These are phyloP conservation scores for Actias luna DNA, from an alignment of 2,888 invertebrate species.

Conservation along the genomic window DNA sequence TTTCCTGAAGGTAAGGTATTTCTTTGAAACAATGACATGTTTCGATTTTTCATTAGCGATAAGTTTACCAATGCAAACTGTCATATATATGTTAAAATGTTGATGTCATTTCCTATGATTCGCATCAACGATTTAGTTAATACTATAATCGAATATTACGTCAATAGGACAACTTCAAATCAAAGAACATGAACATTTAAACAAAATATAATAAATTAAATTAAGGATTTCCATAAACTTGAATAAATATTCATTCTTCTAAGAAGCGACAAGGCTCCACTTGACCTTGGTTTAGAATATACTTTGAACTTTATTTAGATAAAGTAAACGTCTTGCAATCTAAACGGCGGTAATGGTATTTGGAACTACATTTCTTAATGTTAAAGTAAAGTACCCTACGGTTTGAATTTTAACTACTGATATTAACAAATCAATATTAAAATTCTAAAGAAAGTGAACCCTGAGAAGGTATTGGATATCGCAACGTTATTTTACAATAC, in stretches of 20 bases:
- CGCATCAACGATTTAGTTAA: constrained; percentile 31
- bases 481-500: no score
- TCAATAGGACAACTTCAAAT: constrained; percentile 8
- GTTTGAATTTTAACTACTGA: not conserved
- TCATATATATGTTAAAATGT: constrained; percentile 50
- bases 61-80: constrained; percentile 34
- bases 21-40: constrained; percentile 33
- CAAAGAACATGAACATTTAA: constrained; percentile 12
- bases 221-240: not conserved
- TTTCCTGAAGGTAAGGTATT: constrained; percentile 24
- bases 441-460: no score
- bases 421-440: no score
- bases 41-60: constrained; percentile 47
- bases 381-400: not conserved
- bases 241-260: not conserved
- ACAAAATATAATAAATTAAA: constrained; percentile 4
- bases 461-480: no score
- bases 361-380: not conserved
- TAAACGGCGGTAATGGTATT: not conserved
- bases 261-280: not conserved
- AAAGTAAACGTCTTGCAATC: not conserved
- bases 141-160: constrained; percentile 21
- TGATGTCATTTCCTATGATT: constrained; percentile 58
- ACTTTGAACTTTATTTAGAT: not conserved
- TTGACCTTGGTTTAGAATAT: not conserved